A percentile compares a stretch with the other conserved stretches of the same genome.
phyloP scores from a whole-genome alignment of 1,140 invertebrate species.

The Dreissena polymorpha region DNA sequence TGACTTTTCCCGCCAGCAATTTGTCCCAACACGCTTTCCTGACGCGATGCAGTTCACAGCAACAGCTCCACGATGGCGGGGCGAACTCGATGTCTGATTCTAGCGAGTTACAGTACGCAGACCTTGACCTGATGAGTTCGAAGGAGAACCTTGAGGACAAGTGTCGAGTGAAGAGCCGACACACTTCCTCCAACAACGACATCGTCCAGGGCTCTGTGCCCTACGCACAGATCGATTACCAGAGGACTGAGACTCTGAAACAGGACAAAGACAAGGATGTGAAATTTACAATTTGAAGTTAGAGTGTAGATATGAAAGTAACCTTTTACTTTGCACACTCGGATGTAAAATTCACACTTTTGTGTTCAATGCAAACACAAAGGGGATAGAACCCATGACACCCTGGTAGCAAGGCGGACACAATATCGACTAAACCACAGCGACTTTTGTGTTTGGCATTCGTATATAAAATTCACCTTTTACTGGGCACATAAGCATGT shows the following conservation, averaged over 20 bases:
- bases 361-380: too few species aligned
- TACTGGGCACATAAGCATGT: too few species aligned
- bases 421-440: too few species aligned
- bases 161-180: slow-evolving; percentile 36
- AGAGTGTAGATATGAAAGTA: neutral
- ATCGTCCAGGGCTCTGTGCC: slow-evolving; percentile 9
- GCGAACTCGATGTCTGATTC: neutral
- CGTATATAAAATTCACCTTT: too few species aligned
- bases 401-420: too few species aligned
- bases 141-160: slow-evolving; percentile 46
- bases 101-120: slow-evolving; percentile 40
- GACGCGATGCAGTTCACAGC: slow-evolving; percentile 35
- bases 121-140: slow-evolving; percentile 31
- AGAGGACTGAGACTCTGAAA: slow-evolving; percentile 36
- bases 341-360: too few species aligned
- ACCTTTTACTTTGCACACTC: too few species aligned
- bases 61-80: slow-evolving; percentile 13
- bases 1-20: slow-evolving; percentile 35
- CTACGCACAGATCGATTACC: slow-evolving; percentile 50
- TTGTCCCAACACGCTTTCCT: neutral
- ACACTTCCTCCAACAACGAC: slow-evolving; percentile 42
- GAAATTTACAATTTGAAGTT: slow-evolving; percentile 26
- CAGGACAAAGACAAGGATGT: slow-evolving; percentile 18
- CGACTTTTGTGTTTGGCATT: too few species aligned
- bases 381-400: too few species aligned